Conservation (phyloP, 2,113 vertebrate species). For the Hyaena hyaena region DNA sequence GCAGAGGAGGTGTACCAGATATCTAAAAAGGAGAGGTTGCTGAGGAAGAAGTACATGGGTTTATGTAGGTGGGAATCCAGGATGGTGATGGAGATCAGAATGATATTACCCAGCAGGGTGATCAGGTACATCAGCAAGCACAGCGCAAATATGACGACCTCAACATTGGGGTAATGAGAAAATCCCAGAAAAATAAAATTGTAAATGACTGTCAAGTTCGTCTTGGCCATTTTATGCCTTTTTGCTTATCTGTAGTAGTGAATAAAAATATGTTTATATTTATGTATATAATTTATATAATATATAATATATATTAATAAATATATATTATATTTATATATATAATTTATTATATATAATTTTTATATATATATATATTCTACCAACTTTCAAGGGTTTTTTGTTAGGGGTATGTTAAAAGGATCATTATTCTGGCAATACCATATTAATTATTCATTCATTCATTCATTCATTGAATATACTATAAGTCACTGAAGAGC, state of each 20-base stretch:
- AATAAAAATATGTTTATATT: not conserved
- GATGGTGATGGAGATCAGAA: slow-evolving; percentile 60
- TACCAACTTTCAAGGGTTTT: not conserved
- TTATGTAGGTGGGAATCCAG: slow-evolving; percentile 64
- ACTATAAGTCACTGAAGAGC: not conserved
- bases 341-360: no score
- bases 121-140: slow-evolving; percentile 69
- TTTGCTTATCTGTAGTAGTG: not conserved
- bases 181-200: slow-evolving; percentile 70
- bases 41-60: slow-evolving; percentile 78
- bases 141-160: slow-evolving; percentile 39
- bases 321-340: not conserved
- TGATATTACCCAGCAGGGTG: slow-evolving; percentile 60
- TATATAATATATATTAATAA: not conserved
- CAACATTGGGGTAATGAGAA: slow-evolving; percentile 51
- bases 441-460: not conserved
- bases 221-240: slow-evolving; percentile 9
- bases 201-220: slow-evolving; percentile 24
- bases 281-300: not conserved
- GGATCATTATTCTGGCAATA: not conserved
- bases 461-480: not conserved
- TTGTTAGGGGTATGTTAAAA: not conserved
- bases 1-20: slow-evolving; percentile 76
- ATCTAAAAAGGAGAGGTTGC: slow-evolving; percentile 77
- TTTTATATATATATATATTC: not conserved